Percentiles rank a stretch among this genome's conserved stretches.
Evolutionary conservation across 37 sponge, comb jelly and placozoan genomes (phyloP).

Genomic region (Amphimedon queenslandica): DNA sequence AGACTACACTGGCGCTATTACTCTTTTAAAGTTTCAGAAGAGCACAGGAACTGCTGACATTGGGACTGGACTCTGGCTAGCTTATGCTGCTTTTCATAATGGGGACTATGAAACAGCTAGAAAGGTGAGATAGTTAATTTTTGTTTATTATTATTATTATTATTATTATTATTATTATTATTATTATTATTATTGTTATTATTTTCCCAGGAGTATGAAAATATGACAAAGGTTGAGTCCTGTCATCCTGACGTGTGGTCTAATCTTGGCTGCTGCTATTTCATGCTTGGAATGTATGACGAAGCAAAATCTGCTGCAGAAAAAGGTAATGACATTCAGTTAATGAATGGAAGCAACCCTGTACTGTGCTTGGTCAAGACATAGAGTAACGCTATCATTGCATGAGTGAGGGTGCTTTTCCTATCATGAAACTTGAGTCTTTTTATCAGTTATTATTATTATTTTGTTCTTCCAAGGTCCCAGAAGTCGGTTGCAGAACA

Average conservation of each 20-base stretch:
- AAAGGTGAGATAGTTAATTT: constrained; percentile 35
- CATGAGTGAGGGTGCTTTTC: no score
- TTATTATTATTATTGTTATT: neutral
- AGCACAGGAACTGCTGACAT: constrained; percentile 47
- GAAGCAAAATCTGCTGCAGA: constrained; percentile 70
- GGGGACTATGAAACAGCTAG: constrained; percentile 83
- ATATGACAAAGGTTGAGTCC: constrained; percentile 37
- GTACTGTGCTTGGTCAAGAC: no score
- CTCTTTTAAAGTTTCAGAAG: constrained; percentile 66
- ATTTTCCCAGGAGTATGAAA: constrained; percentile 78
- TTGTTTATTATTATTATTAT: neutral
- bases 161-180: neutral
- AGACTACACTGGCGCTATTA: constrained; percentile 95
- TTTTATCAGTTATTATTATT: constrained; percentile 4
- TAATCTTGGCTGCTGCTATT: constrained; percentile 84
- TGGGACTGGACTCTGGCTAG: constrained; percentile 79
- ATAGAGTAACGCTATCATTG: no score
- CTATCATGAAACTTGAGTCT: no score
- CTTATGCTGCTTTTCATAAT: constrained; percentile 90
- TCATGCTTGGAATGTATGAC: constrained; percentile 95
- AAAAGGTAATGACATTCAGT: no score
- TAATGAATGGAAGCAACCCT: no score
- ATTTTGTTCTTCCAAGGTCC: constrained; percentile 44
- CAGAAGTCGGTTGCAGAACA: constrained; percentile 74
- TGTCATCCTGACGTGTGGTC: constrained; percentile 69